Base-by-base conservation (phyloP, 2,797 vertebrate species). In the Hipposideros larvatus region DNA sequence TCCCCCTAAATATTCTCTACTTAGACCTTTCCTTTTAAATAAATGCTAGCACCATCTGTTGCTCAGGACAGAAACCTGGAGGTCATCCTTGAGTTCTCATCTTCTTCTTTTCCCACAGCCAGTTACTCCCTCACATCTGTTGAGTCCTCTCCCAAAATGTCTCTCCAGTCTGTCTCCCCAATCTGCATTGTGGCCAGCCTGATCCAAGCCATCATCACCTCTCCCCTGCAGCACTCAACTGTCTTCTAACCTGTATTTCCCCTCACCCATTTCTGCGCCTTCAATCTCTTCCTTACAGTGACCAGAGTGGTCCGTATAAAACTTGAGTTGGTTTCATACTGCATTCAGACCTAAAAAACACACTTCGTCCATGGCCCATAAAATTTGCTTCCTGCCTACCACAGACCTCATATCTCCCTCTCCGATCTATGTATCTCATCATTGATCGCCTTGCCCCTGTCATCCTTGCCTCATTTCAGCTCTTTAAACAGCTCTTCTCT, bases 1-100 rank as follows among this genome's bases (percentile, higher is more conserved):
- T 22, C 2, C 11, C 37, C 79, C 26, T 13, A 51, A 48, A 51
- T 41, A 80, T 78, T 73, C 24, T 37, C 11, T 37, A 9, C 5
- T 71, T 83, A 37, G 15, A 10, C 28, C 37, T 85, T 55, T 43
- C 18, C 2, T 80, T 82, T 75, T 55, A 95, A 94, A 73, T 18
- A 93, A 55, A 75, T 41, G 55, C 37, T 43, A 9, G 26, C 15
- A 79, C 34, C 8, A 57, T 82, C 24, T 91, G 48, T 37, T 82
- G 26, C 68, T 86, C n/a, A 74, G 43, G 11, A 92, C 77, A 94
- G 51, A 95, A 96, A 94, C 34, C 34, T 87, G 15, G 70, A n/a
- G 90, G 55, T 82, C 61, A 26, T 31, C 51, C 51, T 31, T 78
- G 26, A 82, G 11, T 63, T 14, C 4, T 53, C 34, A 37, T 70